These are phyloP conservation scores for Eleutherodactylus coqui DNA, from an alignment of 2,797 vertebrate genomes.

Conservation along the genomic window DNA sequence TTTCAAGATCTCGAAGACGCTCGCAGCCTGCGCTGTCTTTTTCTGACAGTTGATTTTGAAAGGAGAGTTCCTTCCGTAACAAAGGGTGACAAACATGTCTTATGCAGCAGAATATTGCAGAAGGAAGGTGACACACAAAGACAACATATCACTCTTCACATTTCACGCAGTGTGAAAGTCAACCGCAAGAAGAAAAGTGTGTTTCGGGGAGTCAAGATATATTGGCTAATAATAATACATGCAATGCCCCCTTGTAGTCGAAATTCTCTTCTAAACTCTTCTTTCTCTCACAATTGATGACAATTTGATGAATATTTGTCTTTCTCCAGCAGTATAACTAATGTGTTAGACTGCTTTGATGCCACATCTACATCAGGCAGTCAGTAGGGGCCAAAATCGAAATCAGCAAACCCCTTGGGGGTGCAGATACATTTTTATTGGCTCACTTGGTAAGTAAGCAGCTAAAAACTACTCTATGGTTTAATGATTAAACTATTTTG, in stretches of 20 bases:
- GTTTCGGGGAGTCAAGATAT: not conserved
- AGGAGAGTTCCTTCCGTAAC: not conserved
- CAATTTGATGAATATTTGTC: not conserved
- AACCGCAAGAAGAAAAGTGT: too few relatives aligned
- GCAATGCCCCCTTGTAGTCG: not conserved
- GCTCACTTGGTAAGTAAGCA: too few relatives aligned
- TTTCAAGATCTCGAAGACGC: not conserved
- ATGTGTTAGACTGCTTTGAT: too few relatives aligned
- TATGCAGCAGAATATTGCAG: not conserved
- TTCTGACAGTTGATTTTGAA: not conserved
- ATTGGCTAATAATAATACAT: not conserved
- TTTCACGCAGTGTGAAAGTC: not conserved
- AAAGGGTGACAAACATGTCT: not conserved
- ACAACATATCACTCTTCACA: too few relatives aligned
- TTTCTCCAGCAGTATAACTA: not conserved
- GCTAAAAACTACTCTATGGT: too few relatives aligned
- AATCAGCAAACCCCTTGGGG: too few relatives aligned
- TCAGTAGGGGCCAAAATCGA: too few relatives aligned
- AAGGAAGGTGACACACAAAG: not conserved
- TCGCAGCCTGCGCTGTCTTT: not conserved
- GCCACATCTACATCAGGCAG: not conserved
- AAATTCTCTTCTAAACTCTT: not conserved
- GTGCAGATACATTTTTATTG: too few relatives aligned
- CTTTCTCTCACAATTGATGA: not conserved
- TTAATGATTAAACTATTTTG: too few relatives aligned